Percentiles rank a stretch among this genome's conserved stretches.
phyloP scores from a whole-genome alignment of 2,113 vertebrate genomes.

The Brachyhypopomus gauderio region DNA sequence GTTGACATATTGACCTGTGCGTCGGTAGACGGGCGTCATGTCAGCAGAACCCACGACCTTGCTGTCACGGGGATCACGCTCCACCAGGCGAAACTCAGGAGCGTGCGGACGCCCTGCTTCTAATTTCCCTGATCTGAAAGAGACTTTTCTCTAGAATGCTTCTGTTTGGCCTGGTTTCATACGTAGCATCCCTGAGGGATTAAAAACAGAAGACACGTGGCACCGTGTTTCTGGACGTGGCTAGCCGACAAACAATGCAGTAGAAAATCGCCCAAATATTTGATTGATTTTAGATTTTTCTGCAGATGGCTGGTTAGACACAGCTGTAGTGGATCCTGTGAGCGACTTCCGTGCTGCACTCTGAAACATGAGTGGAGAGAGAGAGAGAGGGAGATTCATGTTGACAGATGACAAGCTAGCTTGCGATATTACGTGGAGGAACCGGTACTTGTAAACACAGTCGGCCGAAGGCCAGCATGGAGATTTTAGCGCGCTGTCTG shows the following conservation, averaged over 20 bases:
- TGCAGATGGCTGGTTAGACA: background rate
- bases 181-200: too few species aligned
- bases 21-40: too few species aligned
- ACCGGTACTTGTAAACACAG: background rate
- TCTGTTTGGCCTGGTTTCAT: too few species aligned
- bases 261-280: background rate
- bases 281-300: background rate
- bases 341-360: background rate
- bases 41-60: too few species aligned
- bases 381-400: background rate
- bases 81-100: too few species aligned
- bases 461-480: background rate
- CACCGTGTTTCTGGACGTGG: background rate
- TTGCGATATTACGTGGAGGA: background rate
- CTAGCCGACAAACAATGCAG: background rate
- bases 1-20: too few species aligned
- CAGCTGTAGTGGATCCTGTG: constrained; percentile 2
- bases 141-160: too few species aligned
- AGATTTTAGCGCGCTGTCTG: background rate
- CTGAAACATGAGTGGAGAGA: background rate
- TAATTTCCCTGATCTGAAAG: too few species aligned
- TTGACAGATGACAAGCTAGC: constrained; percentile 1
- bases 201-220: background rate
- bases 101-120: too few species aligned
- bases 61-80: too few species aligned